Percentiles rank a stretch among this genome's conserved stretches.
Conservation (phyloP, 2,113 vertebrate species). For the Tetraodon nigroviridis region DNA sequence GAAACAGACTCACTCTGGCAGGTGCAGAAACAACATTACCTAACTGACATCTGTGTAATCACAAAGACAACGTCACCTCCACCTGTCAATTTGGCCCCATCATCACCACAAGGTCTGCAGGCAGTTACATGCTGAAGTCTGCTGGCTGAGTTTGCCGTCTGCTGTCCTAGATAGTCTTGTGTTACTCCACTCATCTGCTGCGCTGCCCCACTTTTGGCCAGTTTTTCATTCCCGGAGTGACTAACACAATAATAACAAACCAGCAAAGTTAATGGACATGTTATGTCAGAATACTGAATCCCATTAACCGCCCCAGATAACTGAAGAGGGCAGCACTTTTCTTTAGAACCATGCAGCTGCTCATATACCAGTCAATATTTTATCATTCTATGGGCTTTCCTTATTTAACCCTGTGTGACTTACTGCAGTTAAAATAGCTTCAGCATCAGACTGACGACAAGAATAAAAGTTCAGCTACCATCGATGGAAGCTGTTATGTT, state of each 20-base stretch:
- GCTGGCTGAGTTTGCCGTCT: slow-evolving; percentile 2
- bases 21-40: too few species aligned
- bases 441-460: background rate
- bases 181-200: slow-evolving; percentile 27
- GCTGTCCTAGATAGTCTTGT: slow-evolving; percentile 39
- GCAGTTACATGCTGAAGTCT: background rate
- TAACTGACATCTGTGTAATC: too few species aligned
- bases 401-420: slow-evolving; percentile 2
- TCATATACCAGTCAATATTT: slow-evolving; percentile 1
- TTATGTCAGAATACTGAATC: background rate
- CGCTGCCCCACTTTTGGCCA: slow-evolving; percentile 42
- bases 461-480: background rate
- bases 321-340: background rate
- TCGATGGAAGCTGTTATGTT: too few species aligned
- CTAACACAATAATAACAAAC: slow-evolving; percentile 14
- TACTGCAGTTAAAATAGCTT: slow-evolving; percentile 1
- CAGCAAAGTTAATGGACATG: slow-evolving; percentile 24
- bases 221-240: slow-evolving; percentile 17
- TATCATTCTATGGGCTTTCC: too few species aligned
- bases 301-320: slow-evolving; percentile 26
- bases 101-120: background rate
- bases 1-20: too few species aligned
- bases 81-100: background rate
- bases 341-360: background rate
- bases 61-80: background rate